Percentiles rank a stretch among this genome's conserved stretches.
Evolutionary conservation across 2,888 invertebrate species (phyloP).

Genomic region (Drepanosiphum platanoidis): DNA sequence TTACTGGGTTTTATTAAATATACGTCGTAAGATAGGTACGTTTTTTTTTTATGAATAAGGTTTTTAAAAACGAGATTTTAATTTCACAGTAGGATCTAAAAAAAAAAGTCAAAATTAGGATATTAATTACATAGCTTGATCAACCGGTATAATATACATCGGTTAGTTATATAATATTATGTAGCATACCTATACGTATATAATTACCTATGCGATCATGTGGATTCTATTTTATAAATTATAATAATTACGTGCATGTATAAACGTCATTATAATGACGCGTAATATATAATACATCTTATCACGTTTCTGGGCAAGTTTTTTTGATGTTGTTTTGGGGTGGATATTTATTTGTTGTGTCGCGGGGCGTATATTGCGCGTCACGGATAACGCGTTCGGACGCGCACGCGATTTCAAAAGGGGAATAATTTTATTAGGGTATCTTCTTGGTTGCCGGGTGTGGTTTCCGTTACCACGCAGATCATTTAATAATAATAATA

Average conservation of each 20-base stretch:
- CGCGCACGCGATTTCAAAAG: conserved; percentile 29
- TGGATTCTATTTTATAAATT: background rate
- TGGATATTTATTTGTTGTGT: background rate
- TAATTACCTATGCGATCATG: background rate
- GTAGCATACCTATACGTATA: background rate
- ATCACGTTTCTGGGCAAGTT: background rate
- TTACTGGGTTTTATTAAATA: background rate
- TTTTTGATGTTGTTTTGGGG: background rate
- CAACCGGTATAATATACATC: background rate
- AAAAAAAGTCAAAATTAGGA: background rate
- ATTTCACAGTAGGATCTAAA: background rate
- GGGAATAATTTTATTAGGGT: conserved; percentile 38
- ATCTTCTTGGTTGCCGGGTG: conserved; percentile 47
- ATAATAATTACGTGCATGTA: background rate
- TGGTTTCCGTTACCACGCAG: conserved; percentile 44
- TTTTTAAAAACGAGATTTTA: background rate
- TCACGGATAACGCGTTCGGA: background rate
- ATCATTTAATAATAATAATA: conserved; percentile 16
- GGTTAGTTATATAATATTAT: background rate
- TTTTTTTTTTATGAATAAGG: background rate
- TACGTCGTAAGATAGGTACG: background rate
- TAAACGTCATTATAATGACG: background rate
- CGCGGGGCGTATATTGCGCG: conserved; percentile 1
- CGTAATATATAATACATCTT: background rate
- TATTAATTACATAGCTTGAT: background rate